Percentiles rank a stretch among this genome's conserved stretches.
Conservation (phyloP, 1,140 invertebrate genomes). For the Formica exsecta region DNA sequence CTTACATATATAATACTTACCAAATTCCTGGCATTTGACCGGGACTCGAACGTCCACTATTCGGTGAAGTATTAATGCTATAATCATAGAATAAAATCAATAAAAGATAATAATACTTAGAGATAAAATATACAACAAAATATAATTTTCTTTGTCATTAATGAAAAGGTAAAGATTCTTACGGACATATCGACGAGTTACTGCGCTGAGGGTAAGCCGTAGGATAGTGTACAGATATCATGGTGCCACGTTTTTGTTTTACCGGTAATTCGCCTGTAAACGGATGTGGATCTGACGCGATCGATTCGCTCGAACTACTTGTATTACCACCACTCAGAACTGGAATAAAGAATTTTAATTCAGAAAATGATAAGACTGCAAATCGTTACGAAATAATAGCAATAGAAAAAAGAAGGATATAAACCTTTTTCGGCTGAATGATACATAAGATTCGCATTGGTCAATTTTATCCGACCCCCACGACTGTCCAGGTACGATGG, state of each 20-base stretch:
- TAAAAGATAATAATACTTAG: not conserved
- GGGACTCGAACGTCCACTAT: slow-evolving; percentile 82
- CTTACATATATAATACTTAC: slow-evolving; percentile 58
- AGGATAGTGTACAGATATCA: slow-evolving; percentile 79
- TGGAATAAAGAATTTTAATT: slow-evolving; percentile 41
- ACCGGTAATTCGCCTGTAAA: slow-evolving; percentile 79
- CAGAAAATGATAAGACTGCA: not conserved
- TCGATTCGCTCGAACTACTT: slow-evolving; percentile 92
- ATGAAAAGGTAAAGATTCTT: slow-evolving; percentile 65
- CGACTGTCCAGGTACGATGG: slow-evolving; percentile 77
- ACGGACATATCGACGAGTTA: slow-evolving; percentile 81
- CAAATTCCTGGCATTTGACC: slow-evolving; percentile 81
- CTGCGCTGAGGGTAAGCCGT: slow-evolving; percentile 78
- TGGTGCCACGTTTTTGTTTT: slow-evolving; percentile 81
- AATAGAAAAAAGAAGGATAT: not conserved
- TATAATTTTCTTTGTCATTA: not conserved
- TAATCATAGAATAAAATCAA: slow-evolving; percentile 47
- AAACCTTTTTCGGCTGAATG: slow-evolving; percentile 83
- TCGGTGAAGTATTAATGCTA: slow-evolving; percentile 81
- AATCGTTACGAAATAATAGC: not conserved
- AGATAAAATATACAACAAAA: slow-evolving; percentile 9
- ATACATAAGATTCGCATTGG: slow-evolving; percentile 81
- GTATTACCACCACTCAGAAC: slow-evolving; percentile 86
- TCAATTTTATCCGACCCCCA: slow-evolving; percentile 77
- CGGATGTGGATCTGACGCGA: slow-evolving; percentile 87